phyloP scores from a whole-genome alignment of 1,140 invertebrate genomes.

The Penaeus indicus region DNA sequence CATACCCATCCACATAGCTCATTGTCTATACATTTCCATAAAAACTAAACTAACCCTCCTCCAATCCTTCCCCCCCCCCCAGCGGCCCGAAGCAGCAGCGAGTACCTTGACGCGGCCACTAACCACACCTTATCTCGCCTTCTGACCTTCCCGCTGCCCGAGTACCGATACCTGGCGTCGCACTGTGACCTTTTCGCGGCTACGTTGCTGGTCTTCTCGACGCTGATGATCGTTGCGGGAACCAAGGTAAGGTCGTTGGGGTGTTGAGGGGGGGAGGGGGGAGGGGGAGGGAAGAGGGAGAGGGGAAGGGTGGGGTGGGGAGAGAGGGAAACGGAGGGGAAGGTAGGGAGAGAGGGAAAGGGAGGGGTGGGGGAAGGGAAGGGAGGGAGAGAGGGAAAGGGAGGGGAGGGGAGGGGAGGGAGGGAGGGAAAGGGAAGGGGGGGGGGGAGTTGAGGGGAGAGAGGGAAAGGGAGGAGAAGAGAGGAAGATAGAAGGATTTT shows the following conservation, averaged over 20 bases:
- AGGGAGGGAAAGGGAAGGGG: no score
- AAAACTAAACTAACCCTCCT: not conserved
- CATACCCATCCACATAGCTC: not conserved
- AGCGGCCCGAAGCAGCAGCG: conserved; percentile 47
- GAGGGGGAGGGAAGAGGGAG: no score
- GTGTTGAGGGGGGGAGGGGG: not conserved
- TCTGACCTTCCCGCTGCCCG: conserved; percentile 14
- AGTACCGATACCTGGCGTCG: conserved; percentile 45
- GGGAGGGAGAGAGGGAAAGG: no score
- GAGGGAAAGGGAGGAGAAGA: not conserved
- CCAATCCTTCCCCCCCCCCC: not conserved
- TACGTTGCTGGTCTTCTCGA: conserved; percentile 6
- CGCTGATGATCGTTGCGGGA: conserved; percentile 34
- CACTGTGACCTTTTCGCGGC: conserved; percentile 51
- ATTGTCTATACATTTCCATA: no score
- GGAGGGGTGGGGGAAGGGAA: no score
- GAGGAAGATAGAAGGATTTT: no score
- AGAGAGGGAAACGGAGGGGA: no score
- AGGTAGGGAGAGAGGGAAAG: no score
- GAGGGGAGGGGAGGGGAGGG: no score
- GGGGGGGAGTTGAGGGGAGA: not conserved
- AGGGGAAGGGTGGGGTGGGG: no score
- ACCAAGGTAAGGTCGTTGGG: conserved; percentile 38
- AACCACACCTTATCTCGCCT: conserved; percentile 3
- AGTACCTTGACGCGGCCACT: conserved; percentile 35